Base-by-base conservation (phyloP, 2,888 invertebrate species). In the Drosophila rellima region DNA sequence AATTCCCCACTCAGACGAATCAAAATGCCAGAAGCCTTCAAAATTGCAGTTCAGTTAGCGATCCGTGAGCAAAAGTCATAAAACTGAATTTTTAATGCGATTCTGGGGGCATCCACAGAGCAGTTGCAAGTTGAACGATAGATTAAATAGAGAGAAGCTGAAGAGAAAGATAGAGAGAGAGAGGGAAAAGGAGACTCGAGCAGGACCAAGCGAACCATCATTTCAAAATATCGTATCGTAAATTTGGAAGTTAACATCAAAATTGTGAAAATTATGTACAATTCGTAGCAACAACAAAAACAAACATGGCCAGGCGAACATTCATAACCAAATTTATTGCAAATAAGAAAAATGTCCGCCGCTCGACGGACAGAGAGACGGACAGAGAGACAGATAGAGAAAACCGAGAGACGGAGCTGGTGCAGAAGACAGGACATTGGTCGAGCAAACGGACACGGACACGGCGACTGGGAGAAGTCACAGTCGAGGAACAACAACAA, bases 251-350 rank as follows among this genome's bases (percentile, higher is more conserved):
- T 90, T 90, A 90, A 89, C 87, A 90, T 91, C 91, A 90, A 89
- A 90, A 89, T 87, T 89, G 82, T 81, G 80, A 82, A 90, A 90
- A 90, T 91, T 90, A 90, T 90, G 82, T 89, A 82, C 86, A 78
- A 78, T 80, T 83, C 70, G 77, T 78, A 69, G 69, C 66, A 77
- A 69, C 52, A 79, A 71, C 65, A 72, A 74, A 74, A 73, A 52
- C 65, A 78, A 72, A 63, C 50, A 18, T 31, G 15, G 29, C 26
- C 42, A 51, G 37, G 71, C 72, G 68, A 87, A 90, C 90, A 90
- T 91, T 90, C 91, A 90, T 90, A 90, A 91, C 82, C 90, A 91
- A 90, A 90, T 90, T 90, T 91, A 90, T 90, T 88, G 91, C 91
- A 90, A 91, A 88, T 90, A 90, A 90, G 91, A 91, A 91, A 91